A percentile compares a stretch with the other conserved stretches of the same genome.
These are phyloP conservation scores for Diuraphis noxia DNA, from an alignment of 1,140 invertebrate species.

Conservation along the genomic window DNA sequence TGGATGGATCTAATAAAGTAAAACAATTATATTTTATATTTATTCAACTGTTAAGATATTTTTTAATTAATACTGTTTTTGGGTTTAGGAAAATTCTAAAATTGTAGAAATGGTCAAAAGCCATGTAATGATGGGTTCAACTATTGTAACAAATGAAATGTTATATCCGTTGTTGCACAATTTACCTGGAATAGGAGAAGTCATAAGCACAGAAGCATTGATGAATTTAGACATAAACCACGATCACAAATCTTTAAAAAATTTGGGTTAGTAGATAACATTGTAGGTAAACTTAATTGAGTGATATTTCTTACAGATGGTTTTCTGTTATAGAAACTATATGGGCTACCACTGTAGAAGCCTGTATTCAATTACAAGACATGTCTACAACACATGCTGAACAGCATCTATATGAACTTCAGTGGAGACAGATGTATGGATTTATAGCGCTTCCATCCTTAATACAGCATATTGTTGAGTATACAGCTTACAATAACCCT, in stretches of 20 bases:
- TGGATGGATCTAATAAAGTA: constrained; percentile 55
- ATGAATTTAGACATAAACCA: constrained; percentile 58
- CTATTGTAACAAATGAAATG: constrained; percentile 57
- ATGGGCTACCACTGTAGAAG: constrained; percentile 58
- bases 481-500: constrained; percentile 48
- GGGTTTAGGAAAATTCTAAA: constrained; percentile 57
- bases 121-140: constrained; percentile 58
- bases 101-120: constrained; percentile 56
- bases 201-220: constrained; percentile 59
- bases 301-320: background rate
- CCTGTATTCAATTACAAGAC: constrained; percentile 58
- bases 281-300: background rate
- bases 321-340: constrained; percentile 58
- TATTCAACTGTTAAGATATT: background rate
- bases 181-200: constrained; percentile 57
- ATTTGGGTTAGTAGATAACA: constrained; percentile 57
- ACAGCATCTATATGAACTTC: constrained; percentile 57
- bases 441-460: constrained; percentile 56
- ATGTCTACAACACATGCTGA: constrained; percentile 55
- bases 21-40: background rate
- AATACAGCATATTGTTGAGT: constrained; percentile 57
- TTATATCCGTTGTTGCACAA: constrained; percentile 56
- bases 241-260: constrained; percentile 58
- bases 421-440: constrained; percentile 58
- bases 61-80: background rate